phyloP scores from a whole-genome alignment of 2,797 vertebrate genomes.

The Nasua narica region DNA sequence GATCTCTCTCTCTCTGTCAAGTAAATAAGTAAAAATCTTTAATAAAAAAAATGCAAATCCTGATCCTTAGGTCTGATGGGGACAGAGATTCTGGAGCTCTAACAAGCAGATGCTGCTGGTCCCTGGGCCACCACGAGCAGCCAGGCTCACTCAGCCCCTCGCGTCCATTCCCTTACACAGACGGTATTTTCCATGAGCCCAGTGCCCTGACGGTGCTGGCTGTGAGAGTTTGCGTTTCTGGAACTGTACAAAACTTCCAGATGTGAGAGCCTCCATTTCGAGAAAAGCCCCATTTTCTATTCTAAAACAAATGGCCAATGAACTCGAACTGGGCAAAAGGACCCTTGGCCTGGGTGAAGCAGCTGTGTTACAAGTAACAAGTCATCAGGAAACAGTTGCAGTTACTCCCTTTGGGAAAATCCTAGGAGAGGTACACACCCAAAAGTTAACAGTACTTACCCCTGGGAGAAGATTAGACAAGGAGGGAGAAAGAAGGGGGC shows the following conservation, averaged over 20 bases:
- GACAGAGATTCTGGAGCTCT: not conserved
- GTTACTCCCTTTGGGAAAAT: not conserved
- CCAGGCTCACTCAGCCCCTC: not conserved
- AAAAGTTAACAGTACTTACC: not conserved
- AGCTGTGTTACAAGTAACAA: not conserved
- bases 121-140: not conserved
- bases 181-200: no score
- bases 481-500: no score
- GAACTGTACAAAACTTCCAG: not conserved
- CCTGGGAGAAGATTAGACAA: not conserved
- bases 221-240: not conserved
- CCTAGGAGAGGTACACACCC: not conserved
- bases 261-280: not conserved
- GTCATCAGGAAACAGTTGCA: not conserved
- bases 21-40: no score
- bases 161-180: fast-evolving
- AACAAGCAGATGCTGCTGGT: not conserved
- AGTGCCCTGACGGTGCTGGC: not conserved
- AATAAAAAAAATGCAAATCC: no score
- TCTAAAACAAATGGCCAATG: not conserved
- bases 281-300: not conserved
- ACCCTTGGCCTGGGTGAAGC: not conserved
- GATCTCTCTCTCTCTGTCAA: no score
- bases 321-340: not conserved
- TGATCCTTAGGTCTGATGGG: not conserved